phyloP scores from a whole-genome alignment of 2,888 invertebrate genomes.

The Andrena trimmerana region DNA sequence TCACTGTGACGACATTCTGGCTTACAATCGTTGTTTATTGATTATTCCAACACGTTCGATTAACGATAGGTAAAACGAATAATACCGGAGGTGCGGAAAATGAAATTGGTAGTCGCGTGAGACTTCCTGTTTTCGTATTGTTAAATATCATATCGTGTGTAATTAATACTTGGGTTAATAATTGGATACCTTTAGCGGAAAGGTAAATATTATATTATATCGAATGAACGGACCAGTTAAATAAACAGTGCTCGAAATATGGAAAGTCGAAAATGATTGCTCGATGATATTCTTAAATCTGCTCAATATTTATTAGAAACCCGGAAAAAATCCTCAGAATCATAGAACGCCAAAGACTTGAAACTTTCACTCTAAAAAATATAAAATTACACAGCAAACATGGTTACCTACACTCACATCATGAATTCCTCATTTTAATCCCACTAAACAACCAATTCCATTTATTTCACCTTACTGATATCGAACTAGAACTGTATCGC shows the following conservation, averaged over 20 bases:
- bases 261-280: neutral
- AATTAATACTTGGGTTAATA: constrained; percentile 37
- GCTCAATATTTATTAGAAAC: neutral
- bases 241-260: constrained; percentile 30
- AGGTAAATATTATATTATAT: constrained; percentile 56
- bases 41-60: constrained; percentile 1
- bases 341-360: neutral
- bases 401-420: too few relatives aligned
- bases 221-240: constrained; percentile 17
- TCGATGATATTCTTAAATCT: neutral
- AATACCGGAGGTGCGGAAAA: constrained; percentile 24
- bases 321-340: neutral
- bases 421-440: too few relatives aligned
- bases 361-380: neutral
- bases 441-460: too few relatives aligned
- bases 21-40: neutral
- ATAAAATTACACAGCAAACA: too few relatives aligned
- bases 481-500: too few relatives aligned
- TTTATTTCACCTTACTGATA: too few relatives aligned
- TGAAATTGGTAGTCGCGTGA: constrained; percentile 27
- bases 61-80: constrained; percentile 26
- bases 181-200: constrained; percentile 34
- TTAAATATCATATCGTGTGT: constrained; percentile 27
- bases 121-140: constrained; percentile 41
- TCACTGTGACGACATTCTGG: too few relatives aligned